Percentiles rank a stretch among this genome's conserved stretches.
These are phyloP conservation scores for Galeopterus variegatus DNA, from an alignment of 2,113 vertebrate genomes.

Conservation along the genomic window DNA sequence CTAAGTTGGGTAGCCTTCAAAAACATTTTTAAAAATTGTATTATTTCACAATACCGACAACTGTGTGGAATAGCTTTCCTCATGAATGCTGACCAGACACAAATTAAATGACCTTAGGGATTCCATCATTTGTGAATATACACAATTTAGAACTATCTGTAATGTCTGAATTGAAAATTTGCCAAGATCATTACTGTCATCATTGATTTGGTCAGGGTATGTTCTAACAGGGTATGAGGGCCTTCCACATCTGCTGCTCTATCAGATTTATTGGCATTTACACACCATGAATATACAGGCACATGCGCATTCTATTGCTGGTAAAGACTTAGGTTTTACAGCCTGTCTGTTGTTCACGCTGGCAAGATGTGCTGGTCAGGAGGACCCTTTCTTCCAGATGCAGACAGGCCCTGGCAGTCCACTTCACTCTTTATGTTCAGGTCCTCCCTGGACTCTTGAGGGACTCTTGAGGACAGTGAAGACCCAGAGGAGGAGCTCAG, in stretches of 20 bases:
- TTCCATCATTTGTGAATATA: constrained; percentile 25
- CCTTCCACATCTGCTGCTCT: not conserved
- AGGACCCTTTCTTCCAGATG: not conserved
- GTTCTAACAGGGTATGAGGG: not conserved
- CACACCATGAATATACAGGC: not conserved
- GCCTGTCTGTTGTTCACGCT: not conserved
- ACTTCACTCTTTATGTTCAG: not conserved
- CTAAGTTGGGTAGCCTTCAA: constrained; percentile 18
- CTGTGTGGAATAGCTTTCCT: not conserved
- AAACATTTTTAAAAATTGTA: constrained; percentile 29
- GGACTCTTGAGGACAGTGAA: not conserved
- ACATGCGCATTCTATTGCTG: not conserved
- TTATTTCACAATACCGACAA: not conserved
- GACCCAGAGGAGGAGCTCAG: not conserved
- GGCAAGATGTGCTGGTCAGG: not conserved
- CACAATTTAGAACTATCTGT: not conserved
- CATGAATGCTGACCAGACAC: not conserved
- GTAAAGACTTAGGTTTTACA: not conserved
- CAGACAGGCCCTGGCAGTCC: not conserved
- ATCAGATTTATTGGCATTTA: not conserved
- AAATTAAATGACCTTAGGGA: not conserved
- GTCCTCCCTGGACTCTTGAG: not conserved
- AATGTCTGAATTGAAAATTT: not conserved
- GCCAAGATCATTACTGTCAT: not conserved
- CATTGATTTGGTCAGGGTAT: not conserved